Evolutionary conservation across 2,888 invertebrate species (phyloP), one percentile per base, ranked within the genome.

Genomic region (Exephanes ischioxanthus): DNA sequence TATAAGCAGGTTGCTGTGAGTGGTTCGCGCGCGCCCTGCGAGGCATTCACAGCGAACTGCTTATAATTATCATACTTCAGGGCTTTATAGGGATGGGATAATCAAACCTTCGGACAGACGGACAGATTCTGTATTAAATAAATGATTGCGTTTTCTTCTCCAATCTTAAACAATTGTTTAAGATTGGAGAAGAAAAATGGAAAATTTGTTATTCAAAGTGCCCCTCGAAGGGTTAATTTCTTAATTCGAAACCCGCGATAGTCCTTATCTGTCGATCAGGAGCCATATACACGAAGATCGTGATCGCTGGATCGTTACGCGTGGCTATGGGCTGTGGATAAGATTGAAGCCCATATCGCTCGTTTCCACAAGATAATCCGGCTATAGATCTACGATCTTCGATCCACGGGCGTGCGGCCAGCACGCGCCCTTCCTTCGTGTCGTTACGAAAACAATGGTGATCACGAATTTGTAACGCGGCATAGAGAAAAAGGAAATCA

Each of bases 391-490:
- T 73, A 4, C 11, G 72, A 78, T 85, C 68, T 68, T 7, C 11
- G 77, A 81, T 81, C 67, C 33, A 16, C 63, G 53, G 58, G 55
- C 66, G 30, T 61, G 45, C 66, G 30, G 53, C 22, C 6, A n/a
- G 71, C 75, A 48, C 53, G 45, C 67, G 77, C 33, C 30, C n/a
- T 63, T 33, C 33, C 16, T 2, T 33, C 33, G 16, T 53, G 68
- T 68, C 68, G 68, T 73, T 76, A 71, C 16, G 26, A 68, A 70
- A 81, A 78, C 77, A 85, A 81, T 78, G 68, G 51, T 58, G 73
- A 75, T 75, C 67, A 67, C 45, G 68, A 37, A 75, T 68, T 48
- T 61, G 63, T 22, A 51, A 37, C 41, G 22, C 7, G 16, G 6
- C 48, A 61, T 14, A 11, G 14, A 61, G 45, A 58, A 22, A 11